Evolutionary conservation across 1,140 invertebrate species (phyloP), one percentile per base, ranked within the genome.

Genomic region (Mya arenaria): DNA sequence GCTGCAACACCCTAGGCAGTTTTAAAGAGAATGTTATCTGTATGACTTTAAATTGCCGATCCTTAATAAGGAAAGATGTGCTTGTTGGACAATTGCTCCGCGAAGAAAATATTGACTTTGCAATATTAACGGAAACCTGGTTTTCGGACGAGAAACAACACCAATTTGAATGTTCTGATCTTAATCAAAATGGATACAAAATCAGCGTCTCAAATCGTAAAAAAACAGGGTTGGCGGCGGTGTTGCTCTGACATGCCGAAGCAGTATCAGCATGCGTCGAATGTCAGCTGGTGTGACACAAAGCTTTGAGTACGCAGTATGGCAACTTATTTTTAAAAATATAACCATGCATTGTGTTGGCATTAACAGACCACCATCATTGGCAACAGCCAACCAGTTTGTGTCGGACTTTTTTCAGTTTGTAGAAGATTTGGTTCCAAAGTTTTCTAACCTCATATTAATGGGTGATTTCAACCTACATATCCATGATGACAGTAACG

Each of bases 111-210:
- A 39, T 71, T 52, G 82, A 83, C 37, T 83, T 83, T 78, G 82
- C 82, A 62, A 58, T 82, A 37, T 66, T 74, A 19, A 82, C 80
- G 30, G 80, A 82, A 82, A 82, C 80, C n/a, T 82, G 80, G 71
- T 82, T 55, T 82, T 82, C 58, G 4, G 71, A 82, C 41, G 69
- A 74, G 3, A 73, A 74, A 55, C 73, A 78, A 28, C 30, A 56
- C 52, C 81, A 77, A 25, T 83, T 60, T 55, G 72, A 77, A 52
- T 75, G 72, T 15, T 77, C 56, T 37, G 65, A 83, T 48, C 41
- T 83, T 32, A 83, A 83, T 23, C 81, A 83, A 69, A 77, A 75
- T 75, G 79, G 69, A 25, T 82, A 82, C 55, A 65, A 65, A 65
- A 58, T 82, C 10, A 65, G 69, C 36, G 79, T 82, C 52, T 17